Evolutionary conservation across 2,113 vertebrate genomes (phyloP).

Genomic region (Arvicanthis niloticus): DNA sequence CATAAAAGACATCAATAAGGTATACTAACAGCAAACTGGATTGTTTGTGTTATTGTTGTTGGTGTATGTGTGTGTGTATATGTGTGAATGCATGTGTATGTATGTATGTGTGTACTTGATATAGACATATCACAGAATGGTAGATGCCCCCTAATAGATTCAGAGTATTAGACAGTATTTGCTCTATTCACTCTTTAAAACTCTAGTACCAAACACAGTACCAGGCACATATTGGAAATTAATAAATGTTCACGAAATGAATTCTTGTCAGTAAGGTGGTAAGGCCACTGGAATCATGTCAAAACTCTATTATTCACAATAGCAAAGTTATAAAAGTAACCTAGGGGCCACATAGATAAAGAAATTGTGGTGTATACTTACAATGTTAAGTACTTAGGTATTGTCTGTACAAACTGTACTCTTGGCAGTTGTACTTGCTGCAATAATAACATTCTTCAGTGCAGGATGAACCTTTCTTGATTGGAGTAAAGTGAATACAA

Average conservation of each 20-base stretch:
- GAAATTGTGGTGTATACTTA: background rate
- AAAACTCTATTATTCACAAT: background rate
- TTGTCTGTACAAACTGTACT: background rate
- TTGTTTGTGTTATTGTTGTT: background rate
- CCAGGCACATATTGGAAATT: background rate
- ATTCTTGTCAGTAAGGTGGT: background rate
- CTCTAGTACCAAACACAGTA: background rate
- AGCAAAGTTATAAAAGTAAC: background rate
- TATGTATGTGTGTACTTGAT: too few species aligned
- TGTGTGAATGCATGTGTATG: background rate
- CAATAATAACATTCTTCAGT: background rate
- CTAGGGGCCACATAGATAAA: background rate
- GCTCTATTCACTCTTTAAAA: background rate
- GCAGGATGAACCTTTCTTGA: background rate
- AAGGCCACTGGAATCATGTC: background rate
- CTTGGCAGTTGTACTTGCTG: background rate
- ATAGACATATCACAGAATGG: background rate
- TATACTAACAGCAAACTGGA: background rate
- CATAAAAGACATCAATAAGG: background rate
- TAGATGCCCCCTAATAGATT: background rate
- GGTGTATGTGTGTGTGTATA: too few species aligned
- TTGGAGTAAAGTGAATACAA: constrained; percentile 35
- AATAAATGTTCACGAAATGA: background rate
- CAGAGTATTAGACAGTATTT: background rate
- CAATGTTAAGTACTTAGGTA: background rate